A percentile compares a stretch with the other conserved stretches of the same genome.
These are phyloP conservation scores for Cheilosia urbana DNA, from an alignment of 2,888 invertebrate species.

Conservation along the genomic window DNA sequence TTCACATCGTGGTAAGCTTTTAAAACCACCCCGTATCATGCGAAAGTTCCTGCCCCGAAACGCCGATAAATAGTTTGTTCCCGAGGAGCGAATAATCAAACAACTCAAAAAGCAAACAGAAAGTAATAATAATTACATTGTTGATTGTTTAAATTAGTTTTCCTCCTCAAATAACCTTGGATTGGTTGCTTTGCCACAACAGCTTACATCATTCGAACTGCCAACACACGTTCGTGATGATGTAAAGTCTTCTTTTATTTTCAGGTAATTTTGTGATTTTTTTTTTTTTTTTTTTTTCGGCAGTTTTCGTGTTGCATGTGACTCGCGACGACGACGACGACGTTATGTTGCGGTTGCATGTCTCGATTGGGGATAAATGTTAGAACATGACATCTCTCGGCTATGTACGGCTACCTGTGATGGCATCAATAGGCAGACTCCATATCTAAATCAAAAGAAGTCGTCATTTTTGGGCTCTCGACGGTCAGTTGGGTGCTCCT, in stretches of 20 bases:
- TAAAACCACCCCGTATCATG: too few species aligned
- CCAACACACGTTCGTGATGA: conserved; percentile 47
- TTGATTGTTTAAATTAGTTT: conserved; percentile 48
- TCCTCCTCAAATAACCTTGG: conserved; percentile 53
- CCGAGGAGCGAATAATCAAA: not conserved
- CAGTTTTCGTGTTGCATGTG: conserved; percentile 64
- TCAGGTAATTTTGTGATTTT: conserved; percentile 44
- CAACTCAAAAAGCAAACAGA: conserved; percentile 5
- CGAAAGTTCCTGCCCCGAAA: too few species aligned
- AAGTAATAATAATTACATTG: conserved; percentile 29
- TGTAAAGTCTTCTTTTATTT: conserved; percentile 15
- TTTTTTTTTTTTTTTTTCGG: conserved; percentile 47
- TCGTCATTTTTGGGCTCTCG: conserved; percentile 52
- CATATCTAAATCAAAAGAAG: conserved; percentile 50
- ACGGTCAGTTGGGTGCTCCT: conserved; percentile 37
- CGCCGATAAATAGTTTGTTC: not conserved
- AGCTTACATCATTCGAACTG: conserved; percentile 49
- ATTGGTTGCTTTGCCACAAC: conserved; percentile 50
- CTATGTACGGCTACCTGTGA: conserved; percentile 64
- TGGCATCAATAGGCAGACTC: conserved; percentile 3
- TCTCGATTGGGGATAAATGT: conserved; percentile 60
- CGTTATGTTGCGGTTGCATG: conserved; percentile 65
- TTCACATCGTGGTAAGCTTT: too few species aligned
- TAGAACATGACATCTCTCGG: conserved; percentile 59
- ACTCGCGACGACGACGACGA: conserved; percentile 43